Base-by-base conservation (phyloP, 2,888 invertebrate genomes). In the Morpho helenor region DNA sequence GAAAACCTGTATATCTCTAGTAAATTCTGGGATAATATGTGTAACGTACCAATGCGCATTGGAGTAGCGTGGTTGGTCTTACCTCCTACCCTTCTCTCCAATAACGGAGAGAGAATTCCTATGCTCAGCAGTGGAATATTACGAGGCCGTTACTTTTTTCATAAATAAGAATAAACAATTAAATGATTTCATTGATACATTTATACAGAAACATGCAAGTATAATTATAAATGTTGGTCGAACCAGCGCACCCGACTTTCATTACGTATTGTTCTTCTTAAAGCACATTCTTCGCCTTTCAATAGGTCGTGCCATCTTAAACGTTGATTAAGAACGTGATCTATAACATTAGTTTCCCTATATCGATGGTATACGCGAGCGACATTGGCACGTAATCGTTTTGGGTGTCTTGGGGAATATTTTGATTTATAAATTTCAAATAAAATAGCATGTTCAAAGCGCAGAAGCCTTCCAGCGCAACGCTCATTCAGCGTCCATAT, bases 371-470 rank as follows among this genome's bases (percentile, higher is more conserved):
- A 80, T 8, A 82, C 71, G 3, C 54, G 49, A 22, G 49, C 60
- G 5, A 74, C 55, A 44, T 70, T 68, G 7, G 75, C 68, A 45
- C 71, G 68, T 10, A 75, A 52, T 56, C 78, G 71, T 52, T 75
- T 73, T 8, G 74, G 75, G 61, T 80, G 72, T 54, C 70, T 66
- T 7, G 52, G 68, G 7, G 74, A 70, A 62, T 76, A 80, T 52
- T 74, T 74, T 0, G 82, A 79, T 67, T 78, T 82, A 61, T 75
- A 80, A 49, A 83, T 80, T 69, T 77, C 70, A 23, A 71, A 49
- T n/a, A 83, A 66, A 51, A 79, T 67, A 0, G 68, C 62, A 45
- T 56, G 61, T 69, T 83, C 82, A 52, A 78, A 83, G 7, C 69
- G 69, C 10, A 72, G 56, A 2, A 83, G 68, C 63, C 70, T 76